These are phyloP conservation scores for Metacarcinus magister DNA, from an alignment of 2,888 invertebrate species.

Conservation along the genomic window DNA sequence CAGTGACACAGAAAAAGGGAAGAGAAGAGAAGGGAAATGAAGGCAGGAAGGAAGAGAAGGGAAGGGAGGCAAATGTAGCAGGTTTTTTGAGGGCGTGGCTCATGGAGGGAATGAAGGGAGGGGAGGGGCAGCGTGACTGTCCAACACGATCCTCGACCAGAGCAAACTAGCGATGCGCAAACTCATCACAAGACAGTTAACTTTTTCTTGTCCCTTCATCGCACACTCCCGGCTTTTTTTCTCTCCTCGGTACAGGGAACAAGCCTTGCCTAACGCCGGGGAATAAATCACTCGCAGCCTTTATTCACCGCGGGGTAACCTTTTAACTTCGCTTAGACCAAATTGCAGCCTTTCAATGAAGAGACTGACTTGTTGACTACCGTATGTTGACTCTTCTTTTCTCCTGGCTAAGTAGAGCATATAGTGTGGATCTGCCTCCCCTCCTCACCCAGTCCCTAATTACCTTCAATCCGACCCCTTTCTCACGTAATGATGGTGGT, in stretches of 20 bases:
- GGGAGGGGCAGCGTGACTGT: not conserved
- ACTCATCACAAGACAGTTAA: not conserved
- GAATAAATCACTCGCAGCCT: not conserved
- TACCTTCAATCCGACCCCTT: not conserved
- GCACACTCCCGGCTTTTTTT: not conserved
- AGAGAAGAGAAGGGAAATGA: not conserved
- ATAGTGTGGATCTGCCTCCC: not conserved
- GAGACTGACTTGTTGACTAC: not conserved
- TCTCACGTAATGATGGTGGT: not conserved
- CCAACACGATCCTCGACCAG: not conserved
- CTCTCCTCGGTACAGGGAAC: not conserved
- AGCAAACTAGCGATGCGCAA: not conserved
- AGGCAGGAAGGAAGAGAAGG: not conserved
- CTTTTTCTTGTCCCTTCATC: not conserved
- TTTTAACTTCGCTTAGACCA: not conserved
- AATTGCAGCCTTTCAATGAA: not conserved
- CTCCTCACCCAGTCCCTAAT: not conserved
- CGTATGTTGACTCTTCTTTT: not conserved
- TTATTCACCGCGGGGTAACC: not conserved
- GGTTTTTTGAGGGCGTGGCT: not conserved
- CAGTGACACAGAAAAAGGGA: not conserved
- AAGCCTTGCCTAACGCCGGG: not conserved
- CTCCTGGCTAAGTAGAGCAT: constrained; percentile 1
- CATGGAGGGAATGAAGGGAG: not conserved
- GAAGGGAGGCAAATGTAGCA: not conserved